Evolutionary conservation across 1,140 invertebrate species (phyloP).

Genomic region (Scylla paramamosain): DNA sequence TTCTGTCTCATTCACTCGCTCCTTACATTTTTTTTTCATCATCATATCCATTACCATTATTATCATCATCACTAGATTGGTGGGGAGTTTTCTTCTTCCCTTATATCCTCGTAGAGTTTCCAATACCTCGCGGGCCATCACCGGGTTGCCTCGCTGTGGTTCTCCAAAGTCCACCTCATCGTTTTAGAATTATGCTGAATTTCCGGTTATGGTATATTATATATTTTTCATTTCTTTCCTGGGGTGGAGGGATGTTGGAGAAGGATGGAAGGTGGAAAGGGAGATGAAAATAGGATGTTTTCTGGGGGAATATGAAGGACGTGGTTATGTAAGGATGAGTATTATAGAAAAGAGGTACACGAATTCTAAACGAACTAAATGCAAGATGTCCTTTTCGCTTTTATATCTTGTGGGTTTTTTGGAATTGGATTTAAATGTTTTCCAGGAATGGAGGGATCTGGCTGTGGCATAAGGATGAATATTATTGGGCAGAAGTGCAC

Average conservation of each 20-base stretch:
- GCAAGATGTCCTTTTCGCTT: no score
- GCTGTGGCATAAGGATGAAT: no score
- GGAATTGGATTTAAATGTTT: no score
- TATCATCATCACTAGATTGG: no score
- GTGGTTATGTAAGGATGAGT: no score
- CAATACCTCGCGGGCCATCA: neutral
- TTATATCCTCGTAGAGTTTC: neutral
- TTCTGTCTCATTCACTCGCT: neutral
- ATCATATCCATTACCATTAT: neutral
- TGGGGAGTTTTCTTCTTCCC: neutral
- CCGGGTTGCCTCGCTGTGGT: neutral
- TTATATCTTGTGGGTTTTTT: no score
- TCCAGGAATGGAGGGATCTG: no score
- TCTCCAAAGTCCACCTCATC: neutral
- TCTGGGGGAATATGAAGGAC: no score
- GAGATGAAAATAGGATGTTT: neutral
- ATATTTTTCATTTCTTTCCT: neutral
- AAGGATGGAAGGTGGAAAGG: neutral
- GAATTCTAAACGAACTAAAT: no score
- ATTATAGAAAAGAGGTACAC: no score
- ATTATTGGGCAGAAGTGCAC: no score
- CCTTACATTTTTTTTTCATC: neutral
- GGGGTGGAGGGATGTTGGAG: neutral
- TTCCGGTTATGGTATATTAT: neutral
- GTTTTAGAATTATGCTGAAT: constrained; percentile 23